phyloP scores from a whole-genome alignment of 2,888 invertebrate species.

The Aricia artaxerxes region DNA sequence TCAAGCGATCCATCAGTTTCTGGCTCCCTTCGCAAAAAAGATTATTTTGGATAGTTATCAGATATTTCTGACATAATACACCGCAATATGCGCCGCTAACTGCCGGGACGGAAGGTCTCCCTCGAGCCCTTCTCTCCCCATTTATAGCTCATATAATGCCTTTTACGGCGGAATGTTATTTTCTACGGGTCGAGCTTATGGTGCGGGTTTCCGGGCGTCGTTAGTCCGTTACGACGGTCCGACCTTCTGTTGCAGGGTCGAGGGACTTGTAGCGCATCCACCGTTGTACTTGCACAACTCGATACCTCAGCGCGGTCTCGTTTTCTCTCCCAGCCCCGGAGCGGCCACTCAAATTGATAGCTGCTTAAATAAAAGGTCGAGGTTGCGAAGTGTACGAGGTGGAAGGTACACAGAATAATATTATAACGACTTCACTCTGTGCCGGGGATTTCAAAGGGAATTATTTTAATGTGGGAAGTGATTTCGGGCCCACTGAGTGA shows the following conservation, averaged over 20 bases:
- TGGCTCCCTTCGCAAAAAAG: background rate
- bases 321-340: background rate
- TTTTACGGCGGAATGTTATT: background rate
- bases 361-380: background rate
- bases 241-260: background rate
- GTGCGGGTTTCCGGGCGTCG: background rate
- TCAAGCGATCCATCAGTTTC: background rate
- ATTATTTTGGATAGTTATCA: background rate
- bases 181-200: background rate
- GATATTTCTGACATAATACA: background rate
- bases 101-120: background rate
- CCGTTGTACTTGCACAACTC: background rate
- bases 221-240: background rate
- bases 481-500: background rate
- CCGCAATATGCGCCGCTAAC: background rate
- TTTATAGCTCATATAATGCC: background rate
- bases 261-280: no score
- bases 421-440: background rate
- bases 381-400: no score
- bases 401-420: background rate
- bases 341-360: constrained; percentile 4
- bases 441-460: background rate
- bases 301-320: background rate
- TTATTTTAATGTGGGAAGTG: background rate
- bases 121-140: background rate